These are phyloP conservation scores for Paracanthobrama guichenoti DNA, from an alignment of 2,113 vertebrate species.

Conservation along the genomic window DNA sequence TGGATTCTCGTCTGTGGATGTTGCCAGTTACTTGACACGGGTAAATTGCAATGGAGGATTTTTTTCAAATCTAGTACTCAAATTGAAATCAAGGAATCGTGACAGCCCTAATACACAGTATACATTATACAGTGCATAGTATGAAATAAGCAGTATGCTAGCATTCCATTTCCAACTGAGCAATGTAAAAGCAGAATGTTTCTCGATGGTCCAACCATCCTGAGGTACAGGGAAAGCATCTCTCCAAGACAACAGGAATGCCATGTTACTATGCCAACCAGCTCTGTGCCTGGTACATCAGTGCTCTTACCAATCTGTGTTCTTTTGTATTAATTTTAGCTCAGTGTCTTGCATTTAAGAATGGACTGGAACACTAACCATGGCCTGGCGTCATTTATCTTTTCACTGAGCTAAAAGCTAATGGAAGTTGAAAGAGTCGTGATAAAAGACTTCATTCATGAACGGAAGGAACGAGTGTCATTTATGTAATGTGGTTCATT, in stretches of 20 bases:
- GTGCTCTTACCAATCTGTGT: neutral
- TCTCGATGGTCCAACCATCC: conserved; percentile 3
- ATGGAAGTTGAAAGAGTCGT: conserved; percentile 32
- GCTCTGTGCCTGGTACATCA: conserved; percentile 12
- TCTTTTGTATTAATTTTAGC: conserved; percentile 44
- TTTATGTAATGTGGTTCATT: conserved; percentile 39
- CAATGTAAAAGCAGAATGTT: neutral
- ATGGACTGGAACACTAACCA: neutral
- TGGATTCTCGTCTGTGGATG: no score
- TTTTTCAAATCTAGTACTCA: no score
- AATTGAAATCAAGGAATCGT: no score
- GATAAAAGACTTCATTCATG: conserved; percentile 34
- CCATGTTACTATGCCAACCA: conserved; percentile 53
- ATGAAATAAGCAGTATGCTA: neutral
- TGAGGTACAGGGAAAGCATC: conserved; percentile 55
- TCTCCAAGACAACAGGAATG: conserved; percentile 18
- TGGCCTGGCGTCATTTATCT: conserved; percentile 20
- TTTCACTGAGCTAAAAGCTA: conserved; percentile 39
- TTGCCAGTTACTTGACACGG: no score
- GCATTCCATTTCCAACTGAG: neutral
- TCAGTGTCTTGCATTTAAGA: conserved; percentile 38
- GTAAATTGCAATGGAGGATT: no score
- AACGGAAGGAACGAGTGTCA: neutral
- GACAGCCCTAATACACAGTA: neutral
- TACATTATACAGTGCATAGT: neutral